Conservation (phyloP, 2,797 vertebrate genomes). For the Loriculus beryllinus region DNA sequence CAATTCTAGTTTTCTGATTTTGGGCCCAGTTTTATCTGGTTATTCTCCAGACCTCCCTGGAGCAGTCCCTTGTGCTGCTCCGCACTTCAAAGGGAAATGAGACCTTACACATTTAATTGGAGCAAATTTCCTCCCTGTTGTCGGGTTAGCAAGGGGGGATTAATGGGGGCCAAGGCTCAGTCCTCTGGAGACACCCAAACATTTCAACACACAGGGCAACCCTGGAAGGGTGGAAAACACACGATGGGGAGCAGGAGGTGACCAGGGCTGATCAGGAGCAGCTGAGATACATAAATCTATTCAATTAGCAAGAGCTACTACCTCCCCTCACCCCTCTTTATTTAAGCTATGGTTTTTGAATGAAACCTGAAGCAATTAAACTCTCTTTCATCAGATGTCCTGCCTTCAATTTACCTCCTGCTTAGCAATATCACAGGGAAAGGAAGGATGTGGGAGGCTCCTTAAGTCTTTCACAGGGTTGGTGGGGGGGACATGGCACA, state of each 20-base stretch:
- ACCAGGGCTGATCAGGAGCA: slow-evolving; percentile 32
- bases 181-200: slow-evolving; percentile 39
- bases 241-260: neutral
- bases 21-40: neutral
- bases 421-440: neutral
- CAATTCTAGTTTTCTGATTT: neutral
- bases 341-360: slow-evolving; percentile 12
- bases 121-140: slow-evolving; percentile 68
- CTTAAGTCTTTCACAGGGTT: neutral
- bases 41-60: slow-evolving; percentile 21
- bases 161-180: slow-evolving; percentile 39
- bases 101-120: slow-evolving; percentile 55
- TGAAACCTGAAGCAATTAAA: slow-evolving; percentile 47
- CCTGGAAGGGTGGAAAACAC: neutral
- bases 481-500: neutral
- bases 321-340: neutral
- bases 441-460: neutral
- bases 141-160: slow-evolving; percentile 3
- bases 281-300: slow-evolving; percentile 53
- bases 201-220: slow-evolving; percentile 30
- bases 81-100: slow-evolving; percentile 61
- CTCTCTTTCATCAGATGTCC: slow-evolving; percentile 41
- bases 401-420: neutral
- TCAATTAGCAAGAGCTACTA: neutral
- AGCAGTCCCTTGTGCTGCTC: neutral